Evolutionary conservation across 1,140 invertebrate species (phyloP).

Genomic region (Sarcophaga peregrina): DNA sequence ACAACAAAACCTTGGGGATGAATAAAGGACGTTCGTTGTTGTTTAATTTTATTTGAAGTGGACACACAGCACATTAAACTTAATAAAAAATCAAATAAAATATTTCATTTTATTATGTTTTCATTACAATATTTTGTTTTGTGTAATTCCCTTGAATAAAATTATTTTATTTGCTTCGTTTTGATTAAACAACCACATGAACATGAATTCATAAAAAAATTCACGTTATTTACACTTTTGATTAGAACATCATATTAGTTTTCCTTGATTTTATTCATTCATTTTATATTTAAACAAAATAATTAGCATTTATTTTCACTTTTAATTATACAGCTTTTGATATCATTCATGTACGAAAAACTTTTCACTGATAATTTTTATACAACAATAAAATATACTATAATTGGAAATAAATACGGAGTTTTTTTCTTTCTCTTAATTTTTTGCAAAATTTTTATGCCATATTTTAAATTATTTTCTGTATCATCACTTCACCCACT

Average conservation of each 20-base stretch:
- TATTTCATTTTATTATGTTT: neutral
- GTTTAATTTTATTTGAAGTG: constrained; percentile 1
- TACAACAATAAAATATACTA: no score
- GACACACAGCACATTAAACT: neutral
- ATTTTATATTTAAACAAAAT: neutral
- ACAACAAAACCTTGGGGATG: constrained; percentile 8
- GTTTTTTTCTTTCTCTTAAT: no score
- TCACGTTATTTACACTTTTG: neutral
- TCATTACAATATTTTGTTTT: neutral
- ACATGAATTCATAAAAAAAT: neutral
- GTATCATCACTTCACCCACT: constrained; percentile 29
- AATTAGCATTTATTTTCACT: constrained; percentile 25
- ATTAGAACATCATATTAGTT: constrained; percentile 3
- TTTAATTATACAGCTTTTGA: neutral
- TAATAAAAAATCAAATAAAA: neutral
- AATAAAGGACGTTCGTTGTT: constrained; percentile 21
- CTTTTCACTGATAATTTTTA: no score
- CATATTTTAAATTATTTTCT: constrained; percentile 28
- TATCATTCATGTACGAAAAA: no score
- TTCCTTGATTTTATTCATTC: neutral
- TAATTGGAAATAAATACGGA: no score
- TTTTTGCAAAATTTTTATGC: neutral
- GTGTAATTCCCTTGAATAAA: neutral
- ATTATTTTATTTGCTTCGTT: neutral
- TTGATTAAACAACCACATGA: neutral